Percentiles rank a stretch among this genome's conserved stretches.
Conservation (phyloP, 2,113 vertebrate species). For the Aix galericulata region DNA sequence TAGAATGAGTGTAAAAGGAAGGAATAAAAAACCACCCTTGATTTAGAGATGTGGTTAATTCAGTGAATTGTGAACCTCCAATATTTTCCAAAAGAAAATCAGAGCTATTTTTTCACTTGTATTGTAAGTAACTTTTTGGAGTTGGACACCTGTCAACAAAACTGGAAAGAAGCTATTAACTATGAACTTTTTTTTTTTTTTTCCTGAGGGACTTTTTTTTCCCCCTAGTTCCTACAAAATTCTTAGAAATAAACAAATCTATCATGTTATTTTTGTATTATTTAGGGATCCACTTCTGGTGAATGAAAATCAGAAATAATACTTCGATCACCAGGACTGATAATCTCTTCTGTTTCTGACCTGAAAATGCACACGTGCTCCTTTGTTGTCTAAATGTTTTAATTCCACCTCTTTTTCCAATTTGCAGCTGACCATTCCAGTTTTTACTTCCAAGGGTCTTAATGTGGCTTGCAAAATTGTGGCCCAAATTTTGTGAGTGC, state of each 20-base stretch:
- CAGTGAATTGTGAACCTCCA: background rate
- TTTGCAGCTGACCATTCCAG: background rate
- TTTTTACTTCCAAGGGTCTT: conserved; percentile 5
- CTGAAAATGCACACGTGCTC: background rate
- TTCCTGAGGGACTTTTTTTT: background rate
- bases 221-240: background rate
- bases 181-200: background rate
- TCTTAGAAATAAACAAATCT: background rate
- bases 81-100: background rate
- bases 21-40: background rate
- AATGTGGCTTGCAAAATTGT: background rate
- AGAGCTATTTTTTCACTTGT: background rate
- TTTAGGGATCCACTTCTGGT: background rate
- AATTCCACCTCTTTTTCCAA: background rate
- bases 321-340: background rate
- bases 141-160: background rate
- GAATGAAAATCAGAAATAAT: background rate
- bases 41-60: background rate
- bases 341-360: background rate
- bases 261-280: background rate
- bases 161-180: background rate
- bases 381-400: background rate
- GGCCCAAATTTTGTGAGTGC: background rate
- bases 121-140: background rate
- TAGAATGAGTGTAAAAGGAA: background rate